These are phyloP conservation scores for Gasterosteus nipponicus DNA, from an alignment of 2,113 vertebrate species.

Conservation along the genomic window DNA sequence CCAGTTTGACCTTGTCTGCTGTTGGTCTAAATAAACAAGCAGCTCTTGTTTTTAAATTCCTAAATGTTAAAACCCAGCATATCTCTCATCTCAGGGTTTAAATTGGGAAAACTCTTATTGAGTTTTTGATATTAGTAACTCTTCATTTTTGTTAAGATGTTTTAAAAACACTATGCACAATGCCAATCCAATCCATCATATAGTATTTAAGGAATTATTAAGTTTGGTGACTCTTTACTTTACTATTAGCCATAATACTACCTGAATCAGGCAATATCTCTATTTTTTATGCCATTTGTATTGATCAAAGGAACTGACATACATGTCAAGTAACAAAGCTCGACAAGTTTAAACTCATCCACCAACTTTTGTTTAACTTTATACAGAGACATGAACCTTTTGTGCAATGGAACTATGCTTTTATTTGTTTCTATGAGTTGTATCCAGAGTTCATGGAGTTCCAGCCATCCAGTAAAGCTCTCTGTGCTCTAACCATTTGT, in stretches of 20 bases:
- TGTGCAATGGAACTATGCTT: neutral
- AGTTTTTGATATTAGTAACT: neutral
- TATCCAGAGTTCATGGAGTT: neutral
- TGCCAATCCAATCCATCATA: no score
- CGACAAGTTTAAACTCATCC: neutral
- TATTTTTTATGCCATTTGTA: neutral
- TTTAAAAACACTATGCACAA: constrained; percentile 2
- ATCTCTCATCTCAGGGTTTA: neutral
- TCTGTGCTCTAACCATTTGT: constrained; percentile 13
- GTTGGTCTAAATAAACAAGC: neutral
- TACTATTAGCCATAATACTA: neutral
- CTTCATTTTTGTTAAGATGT: neutral
- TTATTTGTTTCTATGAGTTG: neutral
- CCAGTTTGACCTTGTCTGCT: constrained; percentile 8
- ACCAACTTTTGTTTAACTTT: neutral
- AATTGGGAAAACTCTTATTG: neutral
- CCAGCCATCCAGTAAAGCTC: constrained; percentile 7
- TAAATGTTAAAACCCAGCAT: neutral
- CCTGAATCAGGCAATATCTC: neutral
- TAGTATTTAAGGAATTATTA: no score
- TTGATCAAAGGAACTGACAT: neutral
- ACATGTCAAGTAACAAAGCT: neutral
- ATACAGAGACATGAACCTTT: neutral
- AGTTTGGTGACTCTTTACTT: neutral
- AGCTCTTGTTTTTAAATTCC: neutral